phyloP scores from a whole-genome alignment of 2,797 vertebrate species.

The Petrocephalus sullivani region DNA sequence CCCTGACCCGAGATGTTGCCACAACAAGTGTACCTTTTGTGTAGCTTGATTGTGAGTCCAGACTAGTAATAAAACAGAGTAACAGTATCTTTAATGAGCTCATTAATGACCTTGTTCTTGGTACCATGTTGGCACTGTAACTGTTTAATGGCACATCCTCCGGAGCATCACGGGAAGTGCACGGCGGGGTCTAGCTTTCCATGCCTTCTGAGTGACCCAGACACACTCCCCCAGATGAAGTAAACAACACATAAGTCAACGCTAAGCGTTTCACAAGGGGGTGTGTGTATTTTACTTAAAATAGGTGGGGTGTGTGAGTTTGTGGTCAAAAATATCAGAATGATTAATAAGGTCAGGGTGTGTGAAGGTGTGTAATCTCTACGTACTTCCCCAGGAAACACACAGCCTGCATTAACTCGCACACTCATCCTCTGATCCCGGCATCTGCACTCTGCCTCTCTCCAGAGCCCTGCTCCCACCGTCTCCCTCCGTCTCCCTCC shows the following conservation, averaged over 20 bases:
- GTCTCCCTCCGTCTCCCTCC: slow-evolving; percentile 23
- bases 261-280: background rate
- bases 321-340: background rate
- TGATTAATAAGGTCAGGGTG: background rate
- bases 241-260: background rate
- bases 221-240: background rate
- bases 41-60: background rate
- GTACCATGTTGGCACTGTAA: background rate
- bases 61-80: background rate
- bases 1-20: background rate
- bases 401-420: background rate
- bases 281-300: background rate
- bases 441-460: background rate
- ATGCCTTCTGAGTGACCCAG: background rate
- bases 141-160: background rate
- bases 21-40: background rate
- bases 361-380: slow-evolving; percentile 16
- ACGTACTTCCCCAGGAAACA: background rate
- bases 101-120: background rate
- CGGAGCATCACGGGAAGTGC: background rate
- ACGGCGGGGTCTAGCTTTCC: background rate
- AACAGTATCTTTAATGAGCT: background rate
- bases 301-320: background rate
- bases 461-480: background rate
- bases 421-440: slow-evolving; percentile 4